Evolutionary conservation across 2,888 invertebrate species (phyloP).

Genomic region (Gastracanthus pulcherrimus): DNA sequence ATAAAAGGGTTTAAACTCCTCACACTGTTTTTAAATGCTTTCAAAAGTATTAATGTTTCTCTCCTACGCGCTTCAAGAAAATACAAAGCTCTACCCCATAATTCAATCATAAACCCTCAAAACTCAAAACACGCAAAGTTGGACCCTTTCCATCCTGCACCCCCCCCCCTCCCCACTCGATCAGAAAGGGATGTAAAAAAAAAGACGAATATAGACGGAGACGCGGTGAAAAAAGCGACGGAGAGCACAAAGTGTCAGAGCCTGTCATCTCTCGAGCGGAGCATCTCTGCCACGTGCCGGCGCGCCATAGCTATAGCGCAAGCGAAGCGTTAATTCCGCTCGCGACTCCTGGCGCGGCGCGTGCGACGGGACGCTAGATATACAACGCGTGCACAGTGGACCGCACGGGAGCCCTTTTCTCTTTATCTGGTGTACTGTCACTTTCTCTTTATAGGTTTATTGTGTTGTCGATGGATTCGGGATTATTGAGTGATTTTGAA

Average conservation of each 20-base stretch:
- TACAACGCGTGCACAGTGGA: too few relatives aligned
- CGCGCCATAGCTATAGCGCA: too few relatives aligned
- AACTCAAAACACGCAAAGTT: constrained; percentile 22
- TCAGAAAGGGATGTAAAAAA: neutral
- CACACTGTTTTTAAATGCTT: too few relatives aligned
- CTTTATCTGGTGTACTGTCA: neutral
- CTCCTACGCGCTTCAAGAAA: too few relatives aligned
- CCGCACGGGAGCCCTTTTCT: constrained; percentile 5
- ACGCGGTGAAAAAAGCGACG: neutral
- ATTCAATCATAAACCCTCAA: constrained; percentile 29
- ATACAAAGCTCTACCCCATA: neutral
- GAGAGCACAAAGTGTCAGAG: constrained; percentile 41
- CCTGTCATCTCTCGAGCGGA: constrained; percentile 41
- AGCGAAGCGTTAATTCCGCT: too few relatives aligned
- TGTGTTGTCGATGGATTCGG: neutral
- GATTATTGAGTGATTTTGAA: too few relatives aligned
- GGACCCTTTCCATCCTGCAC: neutral
- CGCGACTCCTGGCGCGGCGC: too few relatives aligned
- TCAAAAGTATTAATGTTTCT: too few relatives aligned
- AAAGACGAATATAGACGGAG: neutral
- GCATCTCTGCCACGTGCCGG: too few relatives aligned
- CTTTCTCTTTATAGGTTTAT: neutral
- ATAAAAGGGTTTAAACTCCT: too few relatives aligned
- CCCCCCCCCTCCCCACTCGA: constrained; percentile 12
- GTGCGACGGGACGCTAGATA: too few relatives aligned